phyloP scores from a whole-genome alignment of 2,888 invertebrate species.

The Galerucella calmariensis region DNA sequence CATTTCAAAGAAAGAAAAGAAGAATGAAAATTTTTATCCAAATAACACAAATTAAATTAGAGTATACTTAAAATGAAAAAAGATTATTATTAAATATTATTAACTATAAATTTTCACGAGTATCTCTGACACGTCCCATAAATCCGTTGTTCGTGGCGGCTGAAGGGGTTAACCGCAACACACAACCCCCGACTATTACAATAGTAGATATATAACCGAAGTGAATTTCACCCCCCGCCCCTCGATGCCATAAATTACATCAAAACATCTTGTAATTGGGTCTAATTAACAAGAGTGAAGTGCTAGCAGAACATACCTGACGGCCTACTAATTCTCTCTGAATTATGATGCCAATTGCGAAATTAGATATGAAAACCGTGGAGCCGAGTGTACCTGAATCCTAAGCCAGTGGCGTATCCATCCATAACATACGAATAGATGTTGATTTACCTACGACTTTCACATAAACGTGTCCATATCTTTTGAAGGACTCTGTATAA shows the following conservation, averaged over 20 bases:
- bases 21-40: no score
- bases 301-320: conserved; percentile 44
- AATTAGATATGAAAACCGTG: conserved; percentile 60
- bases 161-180: conserved; percentile 10
- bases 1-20: no score
- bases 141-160: neutral
- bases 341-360: conserved; percentile 64
- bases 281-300: conserved; percentile 53
- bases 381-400: conserved; percentile 23
- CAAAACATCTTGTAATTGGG: conserved; percentile 54
- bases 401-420: conserved; percentile 45
- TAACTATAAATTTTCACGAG: neutral
- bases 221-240: conserved; percentile 49
- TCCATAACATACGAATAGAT: neutral
- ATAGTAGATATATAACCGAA: conserved; percentile 41
- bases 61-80: no score
- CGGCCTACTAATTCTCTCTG: conserved; percentile 54
- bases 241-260: conserved; percentile 59
- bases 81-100: no score
- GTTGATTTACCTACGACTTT: no score
- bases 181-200: conserved; percentile 40
- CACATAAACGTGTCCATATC: no score
- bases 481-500: no score
- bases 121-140: neutral
- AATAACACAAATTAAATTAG: no score